Evolutionary conservation across 1,140 invertebrate genomes (phyloP).

Genomic region (Heliconius hewitsoni): DNA sequence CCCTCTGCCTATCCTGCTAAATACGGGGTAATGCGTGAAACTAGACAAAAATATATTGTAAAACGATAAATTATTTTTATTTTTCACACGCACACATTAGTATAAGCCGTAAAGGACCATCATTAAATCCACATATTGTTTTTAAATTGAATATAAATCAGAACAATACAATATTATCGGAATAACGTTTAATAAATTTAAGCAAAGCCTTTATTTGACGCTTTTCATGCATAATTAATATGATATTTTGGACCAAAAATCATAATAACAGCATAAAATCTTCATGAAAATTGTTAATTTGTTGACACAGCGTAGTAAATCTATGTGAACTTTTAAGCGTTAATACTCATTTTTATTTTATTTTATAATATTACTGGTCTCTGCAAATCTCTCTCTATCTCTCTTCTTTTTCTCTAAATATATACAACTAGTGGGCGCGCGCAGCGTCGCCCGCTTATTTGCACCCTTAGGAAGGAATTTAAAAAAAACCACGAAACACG

Average conservation of each 20-base stretch:
- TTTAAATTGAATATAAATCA: slow-evolving; percentile 24
- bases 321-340: not conserved
- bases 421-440: no score
- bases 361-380: no score
- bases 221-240: slow-evolving; percentile 22
- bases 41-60: no score
- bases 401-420: no score
- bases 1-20: no score
- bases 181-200: slow-evolving; percentile 31
- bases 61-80: not conserved
- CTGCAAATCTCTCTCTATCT: no score
- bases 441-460: no score
- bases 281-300: slow-evolving; percentile 18
- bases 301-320: slow-evolving; percentile 5
- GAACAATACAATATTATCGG: slow-evolving; percentile 19
- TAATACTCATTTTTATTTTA: not conserved
- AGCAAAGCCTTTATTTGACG: slow-evolving; percentile 21
- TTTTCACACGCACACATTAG: not conserved
- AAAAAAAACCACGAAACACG: no score
- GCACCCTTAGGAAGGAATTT: no score
- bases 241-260: slow-evolving; percentile 25
- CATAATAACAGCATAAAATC: slow-evolving; percentile 18
- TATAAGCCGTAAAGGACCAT: not conserved
- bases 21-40: no score
- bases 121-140: slow-evolving; percentile 22